These are phyloP conservation scores for Wiebesia pumilae DNA, from an alignment of 1,140 invertebrate genomes.

Conservation along the genomic window DNA sequence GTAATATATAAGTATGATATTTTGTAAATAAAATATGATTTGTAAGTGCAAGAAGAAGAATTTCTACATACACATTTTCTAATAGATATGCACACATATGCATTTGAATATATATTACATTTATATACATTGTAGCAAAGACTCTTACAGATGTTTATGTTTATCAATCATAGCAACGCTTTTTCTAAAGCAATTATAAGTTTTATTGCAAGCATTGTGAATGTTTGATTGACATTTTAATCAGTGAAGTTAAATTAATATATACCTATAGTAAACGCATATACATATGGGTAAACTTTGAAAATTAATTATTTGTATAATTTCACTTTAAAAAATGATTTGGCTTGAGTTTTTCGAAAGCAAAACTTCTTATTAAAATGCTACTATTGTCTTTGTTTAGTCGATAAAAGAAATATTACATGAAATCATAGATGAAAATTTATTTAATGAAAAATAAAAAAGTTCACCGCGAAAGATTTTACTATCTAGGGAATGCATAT, in stretches of 20 bases:
- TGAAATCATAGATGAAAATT: too few species aligned
- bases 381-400: too few species aligned
- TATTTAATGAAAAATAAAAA: too few species aligned
- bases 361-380: background rate
- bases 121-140: too few species aligned
- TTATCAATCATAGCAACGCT: slow-evolving; percentile 1
- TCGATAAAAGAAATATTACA: too few species aligned
- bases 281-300: background rate
- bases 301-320: background rate
- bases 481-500: too few species aligned
- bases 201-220: slow-evolving; percentile 1
- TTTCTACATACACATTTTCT: too few species aligned
- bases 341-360: background rate
- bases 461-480: too few species aligned
- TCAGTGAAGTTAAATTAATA: background rate
- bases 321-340: background rate
- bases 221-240: slow-evolving; percentile 13
- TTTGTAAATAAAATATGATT: too few species aligned
- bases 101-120: too few species aligned
- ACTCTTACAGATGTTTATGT: background rate
- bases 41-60: too few species aligned
- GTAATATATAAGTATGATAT: slow-evolving; percentile 1
- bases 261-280: background rate
- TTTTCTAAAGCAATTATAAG: slow-evolving; percentile 10
- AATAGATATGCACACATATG: too few species aligned